Percentiles rank a stretch among this genome's conserved stretches.
Conservation (phyloP, 2,113 vertebrate genomes). For the Peucedramus taeniatus region DNA sequence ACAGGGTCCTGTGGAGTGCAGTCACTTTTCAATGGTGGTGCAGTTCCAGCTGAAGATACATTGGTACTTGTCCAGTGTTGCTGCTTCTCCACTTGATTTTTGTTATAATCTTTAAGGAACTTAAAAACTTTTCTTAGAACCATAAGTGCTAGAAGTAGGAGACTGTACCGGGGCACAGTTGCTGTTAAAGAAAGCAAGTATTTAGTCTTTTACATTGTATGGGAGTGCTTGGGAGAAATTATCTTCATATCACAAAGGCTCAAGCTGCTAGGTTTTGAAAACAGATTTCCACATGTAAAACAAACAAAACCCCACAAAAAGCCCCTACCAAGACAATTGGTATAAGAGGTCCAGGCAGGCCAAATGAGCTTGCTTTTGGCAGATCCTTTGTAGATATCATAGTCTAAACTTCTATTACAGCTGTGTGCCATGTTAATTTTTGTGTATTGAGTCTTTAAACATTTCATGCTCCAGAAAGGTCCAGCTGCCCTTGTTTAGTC, state of each 20-base stretch:
- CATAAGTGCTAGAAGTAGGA: neutral
- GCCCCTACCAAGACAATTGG: neutral
- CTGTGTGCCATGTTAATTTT: neutral
- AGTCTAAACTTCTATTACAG: neutral
- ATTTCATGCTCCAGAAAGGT: neutral
- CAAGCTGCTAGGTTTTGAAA: neutral
- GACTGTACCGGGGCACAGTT: neutral
- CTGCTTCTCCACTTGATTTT: neutral
- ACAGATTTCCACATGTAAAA: neutral
- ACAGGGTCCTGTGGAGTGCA: neutral
- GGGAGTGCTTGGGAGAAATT: neutral
- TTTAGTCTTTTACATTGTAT: neutral
- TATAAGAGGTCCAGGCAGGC: neutral
- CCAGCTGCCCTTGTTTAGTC: neutral
- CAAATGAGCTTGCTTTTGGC: neutral
- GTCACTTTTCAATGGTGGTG: neutral
- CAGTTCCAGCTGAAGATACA: neutral
- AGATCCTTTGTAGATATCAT: neutral
- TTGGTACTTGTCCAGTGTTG: neutral
- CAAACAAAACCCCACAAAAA: neutral
- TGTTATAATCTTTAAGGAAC: neutral
- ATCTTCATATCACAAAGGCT: neutral
- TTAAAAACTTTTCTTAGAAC: neutral
- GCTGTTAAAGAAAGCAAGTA: neutral
- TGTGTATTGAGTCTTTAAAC: neutral